Evolutionary conservation across 2,797 vertebrate genomes (phyloP).

Genomic region (Rhinoraja longicauda): DNA sequence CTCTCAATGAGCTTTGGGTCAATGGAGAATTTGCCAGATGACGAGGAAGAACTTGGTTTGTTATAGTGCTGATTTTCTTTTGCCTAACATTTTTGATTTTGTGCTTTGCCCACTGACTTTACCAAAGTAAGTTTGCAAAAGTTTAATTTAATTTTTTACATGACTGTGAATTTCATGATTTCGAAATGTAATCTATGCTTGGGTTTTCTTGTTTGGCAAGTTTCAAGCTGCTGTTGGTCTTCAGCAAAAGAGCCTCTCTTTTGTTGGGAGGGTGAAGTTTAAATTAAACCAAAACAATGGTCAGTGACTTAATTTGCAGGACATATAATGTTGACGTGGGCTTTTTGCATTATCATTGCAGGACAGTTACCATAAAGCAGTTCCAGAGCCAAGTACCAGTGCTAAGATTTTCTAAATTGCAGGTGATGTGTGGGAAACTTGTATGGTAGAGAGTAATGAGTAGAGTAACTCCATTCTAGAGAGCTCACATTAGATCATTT

Average conservation of each 20-base stretch:
- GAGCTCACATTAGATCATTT: background rate
- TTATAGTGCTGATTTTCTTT: background rate
- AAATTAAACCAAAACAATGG: background rate
- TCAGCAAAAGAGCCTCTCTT: background rate
- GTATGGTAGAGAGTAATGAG: background rate
- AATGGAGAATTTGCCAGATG: conserved; percentile 65
- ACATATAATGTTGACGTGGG: background rate
- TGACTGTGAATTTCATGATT: background rate
- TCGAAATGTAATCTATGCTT: background rate
- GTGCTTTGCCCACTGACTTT: background rate
- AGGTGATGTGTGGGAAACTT: background rate
- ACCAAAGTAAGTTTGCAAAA: background rate
- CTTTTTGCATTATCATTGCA: background rate
- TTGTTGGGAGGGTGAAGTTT: background rate
- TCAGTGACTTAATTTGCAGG: background rate
- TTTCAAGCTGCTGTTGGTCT: background rate
- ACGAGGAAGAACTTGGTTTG: conserved; percentile 52
- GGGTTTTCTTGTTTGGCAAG: background rate
- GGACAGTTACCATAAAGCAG: background rate
- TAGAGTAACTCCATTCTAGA: background rate
- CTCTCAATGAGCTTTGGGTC: conserved; percentile 66
- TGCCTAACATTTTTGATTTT: background rate
- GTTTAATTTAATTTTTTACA: background rate
- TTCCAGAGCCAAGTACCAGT: background rate
- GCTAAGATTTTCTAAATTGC: background rate